A percentile compares a stretch with the other conserved stretches of the same genome.
Conservation (phyloP, 2,888 invertebrate genomes). For the Galerucella nymphaeae region DNA sequence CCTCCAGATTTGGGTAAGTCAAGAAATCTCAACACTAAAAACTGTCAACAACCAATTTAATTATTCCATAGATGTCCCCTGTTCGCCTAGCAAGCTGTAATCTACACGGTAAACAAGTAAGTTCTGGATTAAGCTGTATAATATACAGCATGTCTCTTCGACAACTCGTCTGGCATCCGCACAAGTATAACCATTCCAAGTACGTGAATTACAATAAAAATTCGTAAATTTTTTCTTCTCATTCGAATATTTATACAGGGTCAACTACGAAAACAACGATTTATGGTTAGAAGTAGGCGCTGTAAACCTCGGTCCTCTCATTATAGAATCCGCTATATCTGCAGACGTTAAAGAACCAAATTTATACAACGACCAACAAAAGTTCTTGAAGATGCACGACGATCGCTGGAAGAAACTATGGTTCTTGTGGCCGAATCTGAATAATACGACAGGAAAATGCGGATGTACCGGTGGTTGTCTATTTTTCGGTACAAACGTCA, state of each 20-base stretch:
- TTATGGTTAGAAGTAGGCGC: constrained; percentile 95
- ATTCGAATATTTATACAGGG: constrained; percentile 19
- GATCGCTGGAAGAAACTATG: constrained; percentile 86
- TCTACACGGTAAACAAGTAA: constrained; percentile 92
- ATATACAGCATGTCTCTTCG: constrained; percentile 66
- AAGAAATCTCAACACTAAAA: neutral
- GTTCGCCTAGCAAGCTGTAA: constrained; percentile 91
- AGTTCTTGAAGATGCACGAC: constrained; percentile 85
- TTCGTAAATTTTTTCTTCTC: neutral
- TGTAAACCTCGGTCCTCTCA: constrained; percentile 87
- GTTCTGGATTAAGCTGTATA: constrained; percentile 88
- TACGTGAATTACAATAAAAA: constrained; percentile 45
- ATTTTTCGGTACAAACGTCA: constrained; percentile 94
- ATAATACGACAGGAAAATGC: constrained; percentile 76
- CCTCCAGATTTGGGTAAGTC: constrained; percentile 80
- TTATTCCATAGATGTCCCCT: constrained; percentile 76
- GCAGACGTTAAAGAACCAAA: constrained; percentile 77
- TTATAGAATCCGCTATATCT: constrained; percentile 89
- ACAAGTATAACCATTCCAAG: constrained; percentile 63
- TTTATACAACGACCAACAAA: constrained; percentile 82
- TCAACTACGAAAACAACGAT: constrained; percentile 67
- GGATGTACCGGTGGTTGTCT: constrained; percentile 95
- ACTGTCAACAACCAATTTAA: constrained; percentile 4
- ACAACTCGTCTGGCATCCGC: constrained; percentile 63
- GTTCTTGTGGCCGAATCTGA: constrained; percentile 91